These are phyloP conservation scores for Hartigia nigra DNA, from an alignment of 2,888 invertebrate genomes.

Conservation along the genomic window DNA sequence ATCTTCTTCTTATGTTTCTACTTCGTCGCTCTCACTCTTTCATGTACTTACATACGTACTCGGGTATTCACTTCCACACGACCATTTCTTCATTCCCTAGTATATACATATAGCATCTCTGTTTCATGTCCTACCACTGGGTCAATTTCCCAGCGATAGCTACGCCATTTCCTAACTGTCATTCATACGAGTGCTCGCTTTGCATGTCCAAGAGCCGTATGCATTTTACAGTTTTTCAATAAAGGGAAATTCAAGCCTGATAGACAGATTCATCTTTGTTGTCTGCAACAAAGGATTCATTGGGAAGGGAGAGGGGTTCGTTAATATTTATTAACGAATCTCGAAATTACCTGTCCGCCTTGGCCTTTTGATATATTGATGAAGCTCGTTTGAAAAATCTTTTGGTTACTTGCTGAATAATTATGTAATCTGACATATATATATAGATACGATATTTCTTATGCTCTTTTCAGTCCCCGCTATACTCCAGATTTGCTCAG, in stretches of 20 bases:
- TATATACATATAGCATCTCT: too few species aligned
- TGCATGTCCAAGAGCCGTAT: background rate
- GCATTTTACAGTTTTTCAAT: background rate
- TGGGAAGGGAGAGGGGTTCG: background rate
- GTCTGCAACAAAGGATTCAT: background rate
- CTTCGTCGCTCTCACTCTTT: background rate
- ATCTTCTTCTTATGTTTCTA: background rate
- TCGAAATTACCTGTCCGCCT: background rate
- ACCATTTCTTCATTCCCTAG: background rate
- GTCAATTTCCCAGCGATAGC: constrained; percentile 1
- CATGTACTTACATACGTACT: background rate
- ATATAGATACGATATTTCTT: background rate
- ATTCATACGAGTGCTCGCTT: background rate
- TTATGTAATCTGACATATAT: background rate
- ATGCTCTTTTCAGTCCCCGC: background rate
- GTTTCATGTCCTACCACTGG: too few species aligned
- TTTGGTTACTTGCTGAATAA: background rate
- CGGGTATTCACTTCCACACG: background rate
- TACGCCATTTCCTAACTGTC: constrained; percentile 20
- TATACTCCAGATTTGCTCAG: background rate
- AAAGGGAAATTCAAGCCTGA: background rate
- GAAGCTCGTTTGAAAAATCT: background rate
- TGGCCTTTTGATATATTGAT: background rate
- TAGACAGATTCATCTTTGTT: background rate
- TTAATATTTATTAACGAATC: background rate